Evolutionary conservation across 1,140 invertebrate species (phyloP).

Genomic region (Sweltsa coloradensis): DNA sequence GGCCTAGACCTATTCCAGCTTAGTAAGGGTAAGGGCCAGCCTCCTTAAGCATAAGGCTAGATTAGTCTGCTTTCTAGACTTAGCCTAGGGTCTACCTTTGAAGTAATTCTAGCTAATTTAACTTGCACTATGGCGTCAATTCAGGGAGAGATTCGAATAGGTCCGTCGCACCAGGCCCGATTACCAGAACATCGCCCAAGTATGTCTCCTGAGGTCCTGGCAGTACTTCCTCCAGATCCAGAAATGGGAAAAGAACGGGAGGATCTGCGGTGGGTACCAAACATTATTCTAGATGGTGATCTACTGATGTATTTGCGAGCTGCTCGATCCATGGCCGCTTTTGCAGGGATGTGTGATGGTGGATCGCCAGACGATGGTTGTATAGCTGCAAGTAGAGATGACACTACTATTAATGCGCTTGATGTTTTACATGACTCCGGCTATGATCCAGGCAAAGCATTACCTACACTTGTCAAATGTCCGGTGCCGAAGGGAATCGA

Average conservation of each 20-base stretch:
- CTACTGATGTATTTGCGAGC: constrained; percentile 94
- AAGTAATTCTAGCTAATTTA: no score
- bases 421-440: constrained; percentile 88
- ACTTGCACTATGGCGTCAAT: no score
- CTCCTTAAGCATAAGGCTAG: no score
- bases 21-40: no score
- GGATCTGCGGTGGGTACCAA: constrained; percentile 84
- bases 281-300: constrained; percentile 82
- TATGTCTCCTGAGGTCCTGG: no score
- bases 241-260: constrained; percentile 65
- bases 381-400: constrained; percentile 88
- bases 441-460: constrained; percentile 88
- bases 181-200: constrained; percentile 68
- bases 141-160: no score
- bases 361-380: constrained; percentile 93
- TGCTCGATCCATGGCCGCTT: constrained; percentile 89
- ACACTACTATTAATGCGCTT: constrained; percentile 95
- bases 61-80: no score
- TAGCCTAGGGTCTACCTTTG: no score
- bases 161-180: no score
- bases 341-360: constrained; percentile 95
- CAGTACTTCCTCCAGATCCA: constrained; percentile 54
- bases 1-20: no score
- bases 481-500: constrained; percentile 93
- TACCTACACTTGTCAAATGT: constrained; percentile 93